These are phyloP conservation scores for Carpatolechia fugitivella DNA, from an alignment of 2,888 invertebrate species.

Conservation along the genomic window DNA sequence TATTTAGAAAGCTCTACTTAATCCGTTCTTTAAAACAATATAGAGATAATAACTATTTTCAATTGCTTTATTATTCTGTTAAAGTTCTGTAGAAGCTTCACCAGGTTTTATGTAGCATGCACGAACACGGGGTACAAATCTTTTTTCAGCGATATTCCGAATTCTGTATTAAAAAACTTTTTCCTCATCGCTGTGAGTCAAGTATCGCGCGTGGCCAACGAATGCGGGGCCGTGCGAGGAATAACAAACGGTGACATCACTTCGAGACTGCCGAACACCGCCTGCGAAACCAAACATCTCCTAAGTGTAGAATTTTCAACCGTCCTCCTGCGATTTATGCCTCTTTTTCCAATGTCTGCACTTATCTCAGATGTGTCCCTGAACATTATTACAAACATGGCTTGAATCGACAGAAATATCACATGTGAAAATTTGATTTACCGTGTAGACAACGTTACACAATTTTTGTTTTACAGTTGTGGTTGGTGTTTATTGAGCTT, in stretches of 20 bases:
- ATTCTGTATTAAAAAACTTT: slow-evolving; percentile 36
- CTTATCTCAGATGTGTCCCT: slow-evolving; percentile 42
- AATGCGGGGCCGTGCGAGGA: slow-evolving; percentile 51
- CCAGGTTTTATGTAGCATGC: no score
- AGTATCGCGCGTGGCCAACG: slow-evolving; percentile 50
- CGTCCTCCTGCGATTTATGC: slow-evolving; percentile 36
- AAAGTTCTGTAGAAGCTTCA: no score
- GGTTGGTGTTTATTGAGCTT: not conserved
- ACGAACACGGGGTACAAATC: slow-evolving; percentile 15
- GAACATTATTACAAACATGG: slow-evolving; percentile 46
- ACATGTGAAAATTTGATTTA: slow-evolving; percentile 35
- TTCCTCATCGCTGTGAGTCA: slow-evolving; percentile 55
- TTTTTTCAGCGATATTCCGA: slow-evolving; percentile 24
- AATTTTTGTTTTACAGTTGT: no score
- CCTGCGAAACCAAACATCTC: slow-evolving; percentile 41
- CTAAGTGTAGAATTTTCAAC: slow-evolving; percentile 36
- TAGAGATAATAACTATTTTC: no score
- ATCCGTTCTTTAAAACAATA: no score
- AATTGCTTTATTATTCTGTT: no score
- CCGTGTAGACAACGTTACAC: slow-evolving; percentile 19
- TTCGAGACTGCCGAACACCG: slow-evolving; percentile 44
- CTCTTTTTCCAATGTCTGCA: slow-evolving; percentile 35
- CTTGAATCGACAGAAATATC: slow-evolving; percentile 40
- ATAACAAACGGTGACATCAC: slow-evolving; percentile 74
- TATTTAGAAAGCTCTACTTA: no score